A percentile compares a stretch with the other conserved stretches of the same genome.
phyloP scores from a whole-genome alignment of 1,140 invertebrate species.

The Bombus pyrosoma region DNA sequence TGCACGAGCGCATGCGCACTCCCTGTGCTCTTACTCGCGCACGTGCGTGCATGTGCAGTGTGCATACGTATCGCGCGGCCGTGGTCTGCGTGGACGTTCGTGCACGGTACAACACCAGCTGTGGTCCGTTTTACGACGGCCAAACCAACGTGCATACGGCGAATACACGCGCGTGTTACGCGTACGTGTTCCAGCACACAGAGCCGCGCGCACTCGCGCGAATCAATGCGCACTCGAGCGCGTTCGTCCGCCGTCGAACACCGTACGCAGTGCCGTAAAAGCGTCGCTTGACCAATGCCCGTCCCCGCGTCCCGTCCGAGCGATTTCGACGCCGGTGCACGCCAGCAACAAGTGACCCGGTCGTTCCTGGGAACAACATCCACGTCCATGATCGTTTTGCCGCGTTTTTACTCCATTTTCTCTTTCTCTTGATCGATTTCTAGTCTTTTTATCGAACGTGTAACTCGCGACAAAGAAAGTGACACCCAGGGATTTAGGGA shows the following conservation, averaged over 20 bases:
- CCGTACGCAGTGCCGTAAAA: constrained; percentile 60
- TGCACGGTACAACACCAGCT: constrained; percentile 46
- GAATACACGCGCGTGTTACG: constrained; percentile 43
- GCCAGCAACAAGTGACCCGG: constrained; percentile 64
- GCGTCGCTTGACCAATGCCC: constrained; percentile 23
- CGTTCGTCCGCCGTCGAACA: constrained; percentile 56
- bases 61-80: background rate
- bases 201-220: constrained; percentile 46
- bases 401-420: background rate
- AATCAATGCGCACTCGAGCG: constrained; percentile 60
- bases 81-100: background rate
- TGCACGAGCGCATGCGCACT: constrained; percentile 46
- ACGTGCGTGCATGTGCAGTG: constrained; percentile 53
- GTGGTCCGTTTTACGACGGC: constrained; percentile 14
- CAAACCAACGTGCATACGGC: background rate
- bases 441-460: background rate
- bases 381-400: background rate
- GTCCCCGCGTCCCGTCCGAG: constrained; percentile 28
- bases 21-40: constrained; percentile 24
- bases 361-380: constrained; percentile 17
- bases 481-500: background rate
- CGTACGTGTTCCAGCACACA: constrained; percentile 52
- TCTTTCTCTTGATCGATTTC: background rate
- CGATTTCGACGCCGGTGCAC: constrained; percentile 44
- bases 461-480: background rate